Evolutionary conservation across 1,140 invertebrate species (phyloP).

Genomic region (Drosophila ananassae): DNA sequence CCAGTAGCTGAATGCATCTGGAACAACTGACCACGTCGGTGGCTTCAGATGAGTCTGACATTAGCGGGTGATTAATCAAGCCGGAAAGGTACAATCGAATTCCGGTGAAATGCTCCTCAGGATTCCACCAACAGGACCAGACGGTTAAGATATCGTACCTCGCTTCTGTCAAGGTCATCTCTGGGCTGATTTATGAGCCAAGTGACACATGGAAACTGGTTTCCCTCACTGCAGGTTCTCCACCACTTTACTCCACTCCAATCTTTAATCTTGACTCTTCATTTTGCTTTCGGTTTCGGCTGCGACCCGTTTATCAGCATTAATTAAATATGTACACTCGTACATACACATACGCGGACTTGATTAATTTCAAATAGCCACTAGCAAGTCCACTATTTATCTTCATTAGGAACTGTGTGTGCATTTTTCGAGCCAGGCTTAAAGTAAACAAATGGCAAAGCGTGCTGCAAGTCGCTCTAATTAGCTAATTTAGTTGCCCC

Average conservation of each 20-base stretch:
- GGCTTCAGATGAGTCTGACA: constrained; percentile 53
- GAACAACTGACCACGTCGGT: constrained; percentile 27
- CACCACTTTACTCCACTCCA: constrained; percentile 9
- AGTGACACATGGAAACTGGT: constrained; percentile 73
- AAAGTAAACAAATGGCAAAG: constrained; percentile 64
- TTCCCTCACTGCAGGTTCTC: constrained; percentile 43
- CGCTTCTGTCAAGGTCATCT: constrained; percentile 58
- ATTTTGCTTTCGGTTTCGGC: constrained; percentile 31
- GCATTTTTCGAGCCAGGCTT: constrained; percentile 17
- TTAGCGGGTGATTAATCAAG: constrained; percentile 71
- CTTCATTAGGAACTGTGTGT: constrained; percentile 66
- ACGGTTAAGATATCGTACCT: constrained; percentile 6
- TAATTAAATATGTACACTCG: constrained; percentile 63
- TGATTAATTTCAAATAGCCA: constrained; percentile 72
- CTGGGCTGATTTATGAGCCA: constrained; percentile 68
- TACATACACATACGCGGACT: constrained; percentile 31
- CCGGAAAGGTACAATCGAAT: constrained; percentile 43
- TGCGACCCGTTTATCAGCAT: constrained; percentile 70
- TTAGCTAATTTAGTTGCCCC: constrained; percentile 50
- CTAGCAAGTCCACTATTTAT: constrained; percentile 51
- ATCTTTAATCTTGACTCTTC: constrained; percentile 8
- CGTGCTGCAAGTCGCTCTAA: constrained; percentile 74
- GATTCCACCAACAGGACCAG: constrained; percentile 36
- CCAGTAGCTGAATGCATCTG: constrained; percentile 29
- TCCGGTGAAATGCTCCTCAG: constrained; percentile 63